Evolutionary conservation across 2,113 vertebrate species (phyloP).

Genomic region (Phoenicopterus ruber): DNA sequence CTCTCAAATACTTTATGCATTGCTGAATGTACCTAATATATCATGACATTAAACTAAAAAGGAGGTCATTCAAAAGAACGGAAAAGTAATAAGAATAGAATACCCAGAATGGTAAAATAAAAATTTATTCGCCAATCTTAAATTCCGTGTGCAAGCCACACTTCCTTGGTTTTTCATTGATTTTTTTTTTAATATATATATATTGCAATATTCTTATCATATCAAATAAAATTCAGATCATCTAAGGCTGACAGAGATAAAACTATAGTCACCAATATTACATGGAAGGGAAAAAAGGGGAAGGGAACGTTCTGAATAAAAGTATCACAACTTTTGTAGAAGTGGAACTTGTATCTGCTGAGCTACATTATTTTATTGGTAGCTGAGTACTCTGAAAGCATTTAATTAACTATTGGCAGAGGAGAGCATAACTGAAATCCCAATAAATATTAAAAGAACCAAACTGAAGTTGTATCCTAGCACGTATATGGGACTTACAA

Average conservation of each 20-base stretch:
- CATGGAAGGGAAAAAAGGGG: not conserved
- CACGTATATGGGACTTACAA: not conserved
- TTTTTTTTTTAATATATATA: not conserved
- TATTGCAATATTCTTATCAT: not conserved
- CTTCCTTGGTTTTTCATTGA: not conserved
- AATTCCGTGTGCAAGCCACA: not conserved
- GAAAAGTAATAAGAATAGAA: not conserved
- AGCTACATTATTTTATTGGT: not conserved
- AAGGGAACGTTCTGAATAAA: not conserved
- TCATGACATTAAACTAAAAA: not conserved
- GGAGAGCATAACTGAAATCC: not conserved
- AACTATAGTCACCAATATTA: not conserved
- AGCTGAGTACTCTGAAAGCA: not conserved
- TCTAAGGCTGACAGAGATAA: not conserved
- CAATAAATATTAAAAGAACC: not conserved
- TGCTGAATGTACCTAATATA: not conserved
- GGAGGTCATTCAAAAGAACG: not conserved
- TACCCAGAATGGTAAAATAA: not conserved
- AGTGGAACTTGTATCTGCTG: not conserved
- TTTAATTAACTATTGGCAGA: not conserved
- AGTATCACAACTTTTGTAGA: not conserved
- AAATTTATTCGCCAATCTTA: not conserved
- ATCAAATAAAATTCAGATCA: not conserved
- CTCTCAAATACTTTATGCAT: not conserved
- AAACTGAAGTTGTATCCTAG: not conserved